Percentiles rank a stretch among this genome's conserved stretches.
Conservation (phyloP, 2,797 vertebrate genomes). For the Tenualosa thibaudeaui region DNA sequence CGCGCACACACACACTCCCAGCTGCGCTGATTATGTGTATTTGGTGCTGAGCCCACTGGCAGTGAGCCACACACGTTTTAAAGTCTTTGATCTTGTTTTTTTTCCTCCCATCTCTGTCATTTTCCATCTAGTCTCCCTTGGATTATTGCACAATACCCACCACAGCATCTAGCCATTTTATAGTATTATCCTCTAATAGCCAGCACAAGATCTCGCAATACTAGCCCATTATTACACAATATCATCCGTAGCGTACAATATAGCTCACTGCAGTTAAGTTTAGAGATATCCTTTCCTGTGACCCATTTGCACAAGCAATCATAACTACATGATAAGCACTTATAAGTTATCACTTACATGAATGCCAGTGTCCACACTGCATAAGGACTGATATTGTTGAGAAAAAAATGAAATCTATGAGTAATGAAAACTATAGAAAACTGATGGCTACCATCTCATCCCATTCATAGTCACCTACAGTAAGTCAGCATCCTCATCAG, state of each 20-base stretch:
- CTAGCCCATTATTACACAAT: neutral
- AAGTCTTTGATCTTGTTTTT: conserved; percentile 16
- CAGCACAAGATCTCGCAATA: neutral
- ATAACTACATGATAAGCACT: too few species aligned
- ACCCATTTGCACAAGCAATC: too few species aligned
- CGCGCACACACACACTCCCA: conserved; percentile 15
- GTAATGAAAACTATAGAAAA: too few species aligned
- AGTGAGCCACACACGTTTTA: conserved; percentile 15
- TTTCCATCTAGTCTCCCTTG: neutral
- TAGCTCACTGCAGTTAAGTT: too few species aligned
- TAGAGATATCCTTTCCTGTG: too few species aligned
- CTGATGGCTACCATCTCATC: too few species aligned
- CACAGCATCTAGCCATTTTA: neutral
- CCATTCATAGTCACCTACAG: too few species aligned
- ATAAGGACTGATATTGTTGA: too few species aligned
- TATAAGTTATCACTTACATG: too few species aligned
- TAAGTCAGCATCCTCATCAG: too few species aligned
- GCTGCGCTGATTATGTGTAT: conserved; percentile 13
- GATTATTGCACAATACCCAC: neutral
- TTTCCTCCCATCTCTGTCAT: neutral
- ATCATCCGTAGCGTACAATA: neutral
- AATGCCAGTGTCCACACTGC: too few species aligned
- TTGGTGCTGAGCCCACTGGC: neutral
- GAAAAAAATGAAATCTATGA: too few species aligned
- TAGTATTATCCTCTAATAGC: neutral